These are phyloP conservation scores for Tetragnatha montana DNA, from an alignment of 2,888 invertebrate species.

Conservation along the genomic window DNA sequence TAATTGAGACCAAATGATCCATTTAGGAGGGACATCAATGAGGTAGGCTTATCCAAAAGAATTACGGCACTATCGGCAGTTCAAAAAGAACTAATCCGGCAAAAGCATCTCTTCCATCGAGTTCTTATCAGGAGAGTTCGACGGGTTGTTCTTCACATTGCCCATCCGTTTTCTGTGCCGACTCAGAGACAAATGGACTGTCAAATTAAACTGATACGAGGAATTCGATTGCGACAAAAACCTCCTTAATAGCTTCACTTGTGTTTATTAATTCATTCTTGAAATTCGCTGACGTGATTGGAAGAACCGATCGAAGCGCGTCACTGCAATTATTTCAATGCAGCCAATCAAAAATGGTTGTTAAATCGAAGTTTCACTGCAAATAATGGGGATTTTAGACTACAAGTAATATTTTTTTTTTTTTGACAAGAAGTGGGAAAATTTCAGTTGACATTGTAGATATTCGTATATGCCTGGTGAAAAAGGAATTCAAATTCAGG, in stretches of 20 bases:
- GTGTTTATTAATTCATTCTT: constrained; percentile 5
- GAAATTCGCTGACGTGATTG: constrained; percentile 32
- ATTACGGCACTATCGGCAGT: constrained; percentile 15
- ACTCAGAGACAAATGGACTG: constrained; percentile 51
- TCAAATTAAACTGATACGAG: constrained; percentile 28
- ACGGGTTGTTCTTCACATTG: constrained; percentile 37
- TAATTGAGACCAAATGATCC: too few relatives aligned
- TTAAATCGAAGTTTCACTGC: not conserved
- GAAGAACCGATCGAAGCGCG: not conserved
- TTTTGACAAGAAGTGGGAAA: too few relatives aligned
- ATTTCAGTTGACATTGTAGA: too few relatives aligned
- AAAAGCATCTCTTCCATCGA: constrained; percentile 13
- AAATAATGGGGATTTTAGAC: not conserved
- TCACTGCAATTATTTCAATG: constrained; percentile 37
- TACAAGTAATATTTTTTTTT: too few relatives aligned
- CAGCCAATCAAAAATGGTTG: not conserved
- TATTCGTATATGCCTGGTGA: too few relatives aligned
- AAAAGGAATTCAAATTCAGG: too few relatives aligned
- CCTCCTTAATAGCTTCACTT: constrained; percentile 1
- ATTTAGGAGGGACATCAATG: too few relatives aligned
- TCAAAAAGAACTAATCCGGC: constrained; percentile 23
- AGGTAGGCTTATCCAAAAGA: not conserved
- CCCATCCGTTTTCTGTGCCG: constrained; percentile 5
- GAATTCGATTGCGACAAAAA: constrained; percentile 21
- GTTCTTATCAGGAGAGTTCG: constrained; percentile 44